Base-by-base conservation (phyloP, 1,140 invertebrate genomes). In the Armadillidium nasatum region DNA sequence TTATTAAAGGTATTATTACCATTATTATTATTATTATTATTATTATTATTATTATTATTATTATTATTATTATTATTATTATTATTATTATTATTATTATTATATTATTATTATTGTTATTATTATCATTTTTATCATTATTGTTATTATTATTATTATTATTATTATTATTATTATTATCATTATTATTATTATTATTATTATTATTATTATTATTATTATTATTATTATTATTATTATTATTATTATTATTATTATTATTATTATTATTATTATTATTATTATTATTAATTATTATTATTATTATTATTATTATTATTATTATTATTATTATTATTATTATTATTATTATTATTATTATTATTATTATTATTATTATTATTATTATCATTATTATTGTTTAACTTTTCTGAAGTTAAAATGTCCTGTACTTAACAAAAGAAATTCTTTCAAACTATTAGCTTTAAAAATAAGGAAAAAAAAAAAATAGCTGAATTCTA, bases 11-110 rank as follows among this genome's bases (percentile, higher is more conserved):
- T n/a, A n/a, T n/a, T n/a, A 60, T 60, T 60, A 60, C 7, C 7
- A 60, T 60, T 60, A 60, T 60, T 60, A 60, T 60, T 60, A 60
- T 60, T 60, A 60, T 60, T 60, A 60, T 60, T 60, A 60, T 60
- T 60, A 60, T 60, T 60, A 60, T 60, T 60, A 60, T 60, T 60
- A 60, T 60, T 60, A 60, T 60, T 60, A 60, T n/a, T 60, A 60
- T 60, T 60, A 60, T 33, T 33, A 33, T 33, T 33, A 33, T 33
- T 33, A 33, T 33, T 33, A 33, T 33, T 33, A 33, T 33, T 33
- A 33, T 33, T 33, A 33, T 33, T 33, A 33, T 33, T 33, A 33
- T 33, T 33, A 33, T n/a, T 33, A 33, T 33, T 33, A 33, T 33
- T 33, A 33, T 6, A 33, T 33, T 33, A 33, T 33, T 33, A 33